Evolutionary conservation across 2,888 invertebrate genomes (phyloP).

Genomic region (Sialis lutaria): DNA sequence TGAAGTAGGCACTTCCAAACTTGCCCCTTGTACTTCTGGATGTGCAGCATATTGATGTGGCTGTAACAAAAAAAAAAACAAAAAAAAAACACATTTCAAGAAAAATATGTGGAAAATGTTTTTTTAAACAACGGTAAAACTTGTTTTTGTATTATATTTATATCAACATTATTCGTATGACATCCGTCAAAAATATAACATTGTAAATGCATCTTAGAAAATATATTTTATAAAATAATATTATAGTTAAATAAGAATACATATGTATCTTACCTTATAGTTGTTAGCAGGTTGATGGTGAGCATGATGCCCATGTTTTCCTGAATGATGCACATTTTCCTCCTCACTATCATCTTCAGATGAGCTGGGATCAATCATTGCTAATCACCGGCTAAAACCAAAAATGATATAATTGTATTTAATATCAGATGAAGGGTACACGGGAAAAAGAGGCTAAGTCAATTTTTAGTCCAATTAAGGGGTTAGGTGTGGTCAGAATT

Average conservation of each 20-base stretch:
- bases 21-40: conserved; percentile 21
- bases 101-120: neutral
- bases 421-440: no score
- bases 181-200: no score
- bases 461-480: no score
- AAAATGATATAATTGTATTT: neutral
- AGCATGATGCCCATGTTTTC: conserved; percentile 20
- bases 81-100: neutral
- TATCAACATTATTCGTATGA: neutral
- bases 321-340: conserved; percentile 44
- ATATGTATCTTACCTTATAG: no score
- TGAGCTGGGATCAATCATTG: conserved; percentile 90
- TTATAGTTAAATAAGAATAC: no score
- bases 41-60: conserved; percentile 23
- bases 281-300: conserved; percentile 18
- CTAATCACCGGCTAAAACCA: conserved; percentile 7
- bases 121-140: no score
- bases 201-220: no score
- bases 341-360: conserved; percentile 92
- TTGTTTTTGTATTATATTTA: neutral
- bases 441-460: no score
- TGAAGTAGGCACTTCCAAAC: conserved; percentile 26
- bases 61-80: neutral
- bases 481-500: no score
- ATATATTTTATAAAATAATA: no score